Percentiles rank a stretch among this genome's conserved stretches.
Conservation (phyloP, 2,797 vertebrate species). For the Poeciliopsis gracilis region DNA sequence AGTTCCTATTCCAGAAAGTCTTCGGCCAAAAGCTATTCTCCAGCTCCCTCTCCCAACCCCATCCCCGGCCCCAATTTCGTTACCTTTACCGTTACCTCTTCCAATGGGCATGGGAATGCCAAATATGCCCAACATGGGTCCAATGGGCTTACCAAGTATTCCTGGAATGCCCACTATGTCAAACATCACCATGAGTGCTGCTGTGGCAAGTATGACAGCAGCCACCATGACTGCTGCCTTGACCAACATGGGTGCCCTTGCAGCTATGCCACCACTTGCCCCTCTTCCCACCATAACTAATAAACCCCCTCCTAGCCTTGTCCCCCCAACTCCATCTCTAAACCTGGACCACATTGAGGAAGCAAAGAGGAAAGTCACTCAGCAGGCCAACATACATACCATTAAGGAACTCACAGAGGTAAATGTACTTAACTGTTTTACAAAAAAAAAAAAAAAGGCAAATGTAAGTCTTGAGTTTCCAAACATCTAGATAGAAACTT, state of each 20-base stretch:
- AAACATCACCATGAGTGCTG: conserved; percentile 85
- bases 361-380: conserved; percentile 93
- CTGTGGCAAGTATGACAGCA: conserved; percentile 86
- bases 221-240: conserved; percentile 86
- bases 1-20: conserved; percentile 94
- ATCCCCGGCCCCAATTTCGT: conserved; percentile 74
- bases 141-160: conserved; percentile 77
- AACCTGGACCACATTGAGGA: conserved; percentile 87
- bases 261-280: conserved; percentile 82
- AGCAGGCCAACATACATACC: conserved; percentile 94
- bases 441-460: neutral
- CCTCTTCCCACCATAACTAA: conserved; percentile 85
- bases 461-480: neutral
- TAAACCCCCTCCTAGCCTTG: conserved; percentile 81
- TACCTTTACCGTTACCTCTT: conserved; percentile 79
- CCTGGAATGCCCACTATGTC: conserved; percentile 79
- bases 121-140: conserved; percentile 74
- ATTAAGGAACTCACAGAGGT: conserved; percentile 99
- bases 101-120: conserved; percentile 80
- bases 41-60: conserved; percentile 85
- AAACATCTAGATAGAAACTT: neutral
- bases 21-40: conserved; percentile 90
- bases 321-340: conserved; percentile 77
- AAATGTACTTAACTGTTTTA: conserved; percentile 14
- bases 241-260: conserved; percentile 84